Percentiles rank a stretch among this genome's conserved stretches.
Conservation (phyloP, 2,797 vertebrate genomes). For the Apogon talboti region DNA sequence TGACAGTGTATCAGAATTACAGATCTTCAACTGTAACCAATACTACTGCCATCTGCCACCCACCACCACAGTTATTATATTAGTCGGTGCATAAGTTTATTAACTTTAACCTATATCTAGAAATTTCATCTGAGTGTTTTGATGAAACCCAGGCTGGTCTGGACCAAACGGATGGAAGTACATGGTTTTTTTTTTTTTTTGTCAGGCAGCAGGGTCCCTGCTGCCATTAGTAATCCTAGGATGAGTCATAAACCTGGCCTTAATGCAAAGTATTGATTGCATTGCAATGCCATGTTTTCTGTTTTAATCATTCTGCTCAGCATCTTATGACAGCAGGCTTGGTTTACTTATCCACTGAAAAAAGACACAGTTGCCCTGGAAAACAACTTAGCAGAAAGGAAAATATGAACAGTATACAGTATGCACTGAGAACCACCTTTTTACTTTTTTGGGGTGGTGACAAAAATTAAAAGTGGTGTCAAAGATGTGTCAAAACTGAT, state of each 20-base stretch:
- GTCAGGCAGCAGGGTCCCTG: slow-evolving; percentile 23
- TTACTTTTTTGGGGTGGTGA: too few species aligned
- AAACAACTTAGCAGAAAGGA: too few species aligned
- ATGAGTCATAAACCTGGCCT: slow-evolving; percentile 43
- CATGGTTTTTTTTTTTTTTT: slow-evolving; percentile 57
- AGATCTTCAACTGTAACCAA: slow-evolving; percentile 31
- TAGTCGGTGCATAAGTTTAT: slow-evolving; percentile 10
- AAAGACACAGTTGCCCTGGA: too few species aligned
- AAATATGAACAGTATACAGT: too few species aligned
- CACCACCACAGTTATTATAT: slow-evolving; percentile 18
- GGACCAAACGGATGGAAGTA: slow-evolving; percentile 34
- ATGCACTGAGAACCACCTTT: too few species aligned
- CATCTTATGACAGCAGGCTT: slow-evolving; percentile 26
- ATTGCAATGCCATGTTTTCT: slow-evolving; percentile 30
- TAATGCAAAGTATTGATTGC: slow-evolving; percentile 40
- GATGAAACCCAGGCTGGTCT: slow-evolving; percentile 22
- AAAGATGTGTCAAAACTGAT: too few species aligned
- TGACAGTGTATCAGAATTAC: slow-evolving; percentile 17
- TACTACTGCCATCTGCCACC: slow-evolving; percentile 40
- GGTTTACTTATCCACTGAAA: slow-evolving; percentile 4
- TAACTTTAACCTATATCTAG: slow-evolving; percentile 24
- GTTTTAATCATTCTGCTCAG: slow-evolving; percentile 16
- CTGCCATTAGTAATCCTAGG: slow-evolving; percentile 40
- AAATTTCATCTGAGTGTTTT: slow-evolving; percentile 13
- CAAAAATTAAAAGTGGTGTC: too few species aligned